phyloP scores from a whole-genome alignment of 2,888 invertebrate genomes.

The Toxonevra muliebris region DNA sequence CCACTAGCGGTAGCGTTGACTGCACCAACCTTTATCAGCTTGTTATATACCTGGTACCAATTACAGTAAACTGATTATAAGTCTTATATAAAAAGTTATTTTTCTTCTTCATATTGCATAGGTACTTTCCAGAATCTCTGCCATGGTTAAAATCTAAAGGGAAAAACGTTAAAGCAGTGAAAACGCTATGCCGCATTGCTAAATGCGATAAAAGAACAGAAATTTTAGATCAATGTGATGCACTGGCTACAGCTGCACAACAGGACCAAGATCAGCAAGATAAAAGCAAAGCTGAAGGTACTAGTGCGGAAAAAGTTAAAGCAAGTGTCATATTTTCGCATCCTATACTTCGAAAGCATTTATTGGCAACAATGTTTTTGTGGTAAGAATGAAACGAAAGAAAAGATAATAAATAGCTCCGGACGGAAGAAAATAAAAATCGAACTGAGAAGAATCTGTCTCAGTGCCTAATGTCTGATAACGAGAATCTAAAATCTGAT shows the following conservation, averaged over 20 bases:
- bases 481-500: too few relatives aligned
- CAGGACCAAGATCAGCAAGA: not conserved
- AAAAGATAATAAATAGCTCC: not conserved
- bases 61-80: too few relatives aligned
- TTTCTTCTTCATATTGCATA: constrained; percentile 35
- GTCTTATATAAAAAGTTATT: too few relatives aligned
- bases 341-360: constrained; percentile 40
- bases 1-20: constrained; percentile 67
- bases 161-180: constrained; percentile 58
- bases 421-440: not conserved
- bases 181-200: constrained; percentile 54
- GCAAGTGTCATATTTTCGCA: constrained; percentile 34
- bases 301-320: constrained; percentile 6
- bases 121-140: constrained; percentile 65
- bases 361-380: constrained; percentile 41
- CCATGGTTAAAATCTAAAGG: constrained; percentile 61
- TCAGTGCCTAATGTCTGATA: too few relatives aligned
- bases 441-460: too few relatives aligned
- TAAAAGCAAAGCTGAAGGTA: not conserved
- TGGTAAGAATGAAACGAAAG: constrained; percentile 48
- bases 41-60: constrained; percentile 63
- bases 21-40: constrained; percentile 65
- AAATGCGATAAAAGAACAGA: constrained; percentile 50
- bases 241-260: constrained; percentile 22
- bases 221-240: constrained; percentile 36